These are phyloP conservation scores for Clivina fossor DNA, from an alignment of 2,888 invertebrate genomes.

Conservation along the genomic window DNA sequence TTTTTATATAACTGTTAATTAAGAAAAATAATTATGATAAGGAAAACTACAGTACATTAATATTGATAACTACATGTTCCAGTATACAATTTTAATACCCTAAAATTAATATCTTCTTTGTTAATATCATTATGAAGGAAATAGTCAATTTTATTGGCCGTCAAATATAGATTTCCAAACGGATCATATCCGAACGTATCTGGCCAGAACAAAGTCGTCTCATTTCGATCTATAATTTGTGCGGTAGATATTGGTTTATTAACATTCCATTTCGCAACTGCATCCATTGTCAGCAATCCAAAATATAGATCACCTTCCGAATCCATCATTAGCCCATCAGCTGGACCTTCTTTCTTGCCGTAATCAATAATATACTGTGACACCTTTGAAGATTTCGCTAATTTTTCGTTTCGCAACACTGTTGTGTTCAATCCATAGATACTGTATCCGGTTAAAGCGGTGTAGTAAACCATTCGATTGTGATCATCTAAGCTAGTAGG, in stretches of 20 bases:
- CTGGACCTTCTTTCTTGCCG: conserved; percentile 64
- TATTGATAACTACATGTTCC: conserved; percentile 31
- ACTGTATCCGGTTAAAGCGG: conserved; percentile 45
- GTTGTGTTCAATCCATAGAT: conserved; percentile 65
- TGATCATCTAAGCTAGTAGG: conserved; percentile 20
- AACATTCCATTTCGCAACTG: conserved; percentile 70
- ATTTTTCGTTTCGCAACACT: conserved; percentile 59
- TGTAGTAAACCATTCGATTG: conserved; percentile 45
- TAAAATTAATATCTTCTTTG: conserved; percentile 18
- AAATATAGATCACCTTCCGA: conserved; percentile 66
- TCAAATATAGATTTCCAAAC: conserved; percentile 26
- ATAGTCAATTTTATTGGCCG: conserved; percentile 24
- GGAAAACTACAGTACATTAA: conserved; percentile 5
- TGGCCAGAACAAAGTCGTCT: conserved; percentile 15
- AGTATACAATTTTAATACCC: conserved; percentile 27
- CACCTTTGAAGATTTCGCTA: conserved; percentile 42
- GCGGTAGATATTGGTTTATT: conserved; percentile 57
- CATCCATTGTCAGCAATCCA: conserved; percentile 67
- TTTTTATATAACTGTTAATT: too few species aligned
- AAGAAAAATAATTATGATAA: too few species aligned
- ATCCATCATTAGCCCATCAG: conserved; percentile 72
- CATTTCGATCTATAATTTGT: conserved; percentile 38
- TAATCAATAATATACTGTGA: conserved; percentile 57
- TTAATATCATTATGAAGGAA: conserved; percentile 17
- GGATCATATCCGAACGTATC: conserved; percentile 29